Evolutionary conservation across 2,113 vertebrate species (phyloP).

Genomic region (Taxidea taxus): DNA sequence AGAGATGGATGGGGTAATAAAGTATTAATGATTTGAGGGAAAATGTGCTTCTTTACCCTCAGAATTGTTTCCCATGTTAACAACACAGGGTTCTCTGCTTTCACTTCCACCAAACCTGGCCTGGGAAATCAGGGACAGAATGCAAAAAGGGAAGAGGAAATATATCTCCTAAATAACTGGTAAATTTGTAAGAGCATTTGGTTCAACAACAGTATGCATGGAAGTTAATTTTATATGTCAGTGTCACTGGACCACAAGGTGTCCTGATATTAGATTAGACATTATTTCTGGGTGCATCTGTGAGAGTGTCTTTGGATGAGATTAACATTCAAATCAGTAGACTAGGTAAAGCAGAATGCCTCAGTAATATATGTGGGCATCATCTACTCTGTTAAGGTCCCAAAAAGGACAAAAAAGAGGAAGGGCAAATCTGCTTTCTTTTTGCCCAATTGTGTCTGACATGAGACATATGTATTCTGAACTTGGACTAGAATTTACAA

Average conservation of each 20-base stretch:
- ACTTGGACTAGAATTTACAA: background rate
- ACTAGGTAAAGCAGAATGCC: background rate
- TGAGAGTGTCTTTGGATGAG: background rate
- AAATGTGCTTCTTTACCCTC: background rate
- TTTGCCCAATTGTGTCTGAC: background rate
- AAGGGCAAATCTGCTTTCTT: background rate
- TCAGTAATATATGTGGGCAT: background rate
- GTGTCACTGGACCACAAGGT: background rate
- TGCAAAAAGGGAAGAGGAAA: background rate
- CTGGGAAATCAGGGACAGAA: background rate
- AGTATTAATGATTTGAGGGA: background rate
- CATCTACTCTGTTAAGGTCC: background rate
- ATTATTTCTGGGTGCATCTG: background rate
- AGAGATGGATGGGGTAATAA: background rate
- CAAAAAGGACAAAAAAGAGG: background rate
- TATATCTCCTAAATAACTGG: background rate
- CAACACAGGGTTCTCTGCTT: background rate
- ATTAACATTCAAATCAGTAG: background rate
- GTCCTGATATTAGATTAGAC: background rate
- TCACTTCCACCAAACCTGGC: background rate
- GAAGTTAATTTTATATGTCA: background rate
- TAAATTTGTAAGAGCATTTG: background rate
- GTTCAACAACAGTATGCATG: background rate
- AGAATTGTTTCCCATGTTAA: background rate
- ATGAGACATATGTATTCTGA: background rate